These are phyloP conservation scores for Odontothrips loti DNA, from an alignment of 2,888 invertebrate genomes.

Conservation along the genomic window DNA sequence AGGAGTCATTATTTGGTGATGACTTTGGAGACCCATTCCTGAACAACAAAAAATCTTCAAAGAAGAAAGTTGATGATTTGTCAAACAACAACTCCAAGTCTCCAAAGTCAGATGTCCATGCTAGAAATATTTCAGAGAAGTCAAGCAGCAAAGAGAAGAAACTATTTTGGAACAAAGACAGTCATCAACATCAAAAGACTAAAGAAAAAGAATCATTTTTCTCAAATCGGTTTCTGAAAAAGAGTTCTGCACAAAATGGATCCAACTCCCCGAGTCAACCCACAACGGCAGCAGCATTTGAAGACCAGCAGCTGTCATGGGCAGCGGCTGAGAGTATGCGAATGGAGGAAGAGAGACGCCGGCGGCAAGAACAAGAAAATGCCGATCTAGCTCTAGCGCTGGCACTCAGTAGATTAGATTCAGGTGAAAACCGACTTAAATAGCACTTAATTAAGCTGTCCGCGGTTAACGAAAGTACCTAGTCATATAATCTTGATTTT, in stretches of 20 bases:
- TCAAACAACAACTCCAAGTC: slow-evolving; percentile 23
- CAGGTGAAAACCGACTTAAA: neutral
- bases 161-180: neutral
- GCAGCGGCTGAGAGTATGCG: slow-evolving; percentile 64
- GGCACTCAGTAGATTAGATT: slow-evolving; percentile 58
- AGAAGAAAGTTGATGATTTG: slow-evolving; percentile 33
- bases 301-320: slow-evolving; percentile 70
- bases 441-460: neutral
- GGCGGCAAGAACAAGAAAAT: slow-evolving; percentile 59
- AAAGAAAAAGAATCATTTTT: neutral
- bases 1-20: neutral
- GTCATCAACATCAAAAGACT: neutral
- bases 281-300: slow-evolving; percentile 43
- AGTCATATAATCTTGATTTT: neutral
- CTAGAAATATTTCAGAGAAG: neutral
- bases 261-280: neutral
- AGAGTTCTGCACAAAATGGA: slow-evolving; percentile 35
- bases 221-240: neutral
- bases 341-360: slow-evolving; percentile 58
- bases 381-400: slow-evolving; percentile 70
- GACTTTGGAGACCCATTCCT: slow-evolving; percentile 43
- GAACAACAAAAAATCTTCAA: slow-evolving; percentile 38
- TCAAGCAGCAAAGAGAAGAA: slow-evolving; percentile 37
- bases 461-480: neutral
- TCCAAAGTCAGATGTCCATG: slow-evolving; percentile 23